Evolutionary conservation across 2,113 vertebrate species (phyloP), one percentile per base, ranked within the genome.

Genomic region (Phrynosoma platyrhinos): DNA sequence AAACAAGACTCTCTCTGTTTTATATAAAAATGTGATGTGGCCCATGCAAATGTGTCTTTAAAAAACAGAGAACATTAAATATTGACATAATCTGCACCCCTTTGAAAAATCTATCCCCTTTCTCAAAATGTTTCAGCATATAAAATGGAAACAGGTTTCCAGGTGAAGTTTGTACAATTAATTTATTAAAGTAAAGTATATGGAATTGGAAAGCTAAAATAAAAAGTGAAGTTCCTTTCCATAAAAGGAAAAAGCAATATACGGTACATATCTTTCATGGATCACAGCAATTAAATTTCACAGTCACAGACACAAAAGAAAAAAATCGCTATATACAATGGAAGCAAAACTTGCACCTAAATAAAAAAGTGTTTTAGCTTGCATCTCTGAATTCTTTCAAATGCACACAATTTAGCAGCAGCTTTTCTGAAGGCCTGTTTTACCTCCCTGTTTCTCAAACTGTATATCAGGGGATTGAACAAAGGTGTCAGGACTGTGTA

Each of bases 381-480:
- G 47, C 1, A 12, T 5, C 10, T 1, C 1, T 76, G 13, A 3
- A 52, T 66, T 32, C 79, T 52, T 82, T 75, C 16, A 30, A 32
- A 3, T n/a, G 10, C 42, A 68, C 58, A 53, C 20, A 64, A 87
- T 52, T 72, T 82, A 76, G 36, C 66, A 21, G 75, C 10, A 20
- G 30, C 21, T 62, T 76, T 87, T n/a, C 71, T 88, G 47, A 88
- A 27, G 8, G 79, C 87, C 30, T 32, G 55, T 23, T 83, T 88
- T 9, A 88, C 80, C 40, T 88, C 87, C n/a, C 58, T 88, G 62
- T 88, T 88, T 77, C 87, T 82, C n/a, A 88, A n/a, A n/a, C 58
- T 83, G 20, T 88, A 88, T 68, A 88, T 88, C 55, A 77, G 72
- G 1, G 87, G 87, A 7, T 88, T 88, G 42, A 77, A 53, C 40